Evolutionary conservation across 1,140 invertebrate species (phyloP), one percentile per base, ranked within the genome.

Genomic region (Vanessa tameamea): DNA sequence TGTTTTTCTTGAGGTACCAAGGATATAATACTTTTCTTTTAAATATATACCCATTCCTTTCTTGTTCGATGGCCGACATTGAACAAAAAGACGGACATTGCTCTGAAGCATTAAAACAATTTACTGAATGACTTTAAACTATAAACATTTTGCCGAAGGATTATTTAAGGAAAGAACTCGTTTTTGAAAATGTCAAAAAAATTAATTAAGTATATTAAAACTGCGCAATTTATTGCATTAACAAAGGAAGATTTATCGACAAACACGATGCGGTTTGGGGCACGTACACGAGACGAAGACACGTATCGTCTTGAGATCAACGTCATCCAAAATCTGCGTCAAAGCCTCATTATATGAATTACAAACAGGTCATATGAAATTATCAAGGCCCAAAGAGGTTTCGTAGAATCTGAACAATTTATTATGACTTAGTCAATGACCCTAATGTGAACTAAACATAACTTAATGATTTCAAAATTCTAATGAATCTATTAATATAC

Each of bases 51-150:
- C 37, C 47, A 69, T 59, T 59, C 20, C 31, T 69, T 47, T 69
- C 53, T 31, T 69, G 43, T 57, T 47, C 47, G n/a, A 20, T 3
- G 43, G 31, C 37, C 67, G 67, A 69, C 67, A 74, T 63, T 74
- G 66, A 48, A 69, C 63, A 82, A 83, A 87, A 89, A 86, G 87
- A 86, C 87, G 85, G 84, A 73, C 84, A 76, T 80, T 87, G 83
- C 82, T 81, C 84, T 82, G 72, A 67, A 48, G 47, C 43, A 80
- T 74, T 71, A 78, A 48, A 69, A 82, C 69, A 67, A 50, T 69
- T 70, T 63, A 75, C 48, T 69, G 59, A 12, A 68, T 47, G 57
- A 69, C 43, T 57, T 59, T 15, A 59, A 37, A 69, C 43, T 69
- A 57, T 61, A 26, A 37, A 26, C 53, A 0, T 11, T 57, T 47